A percentile compares a stretch with the other conserved stretches of the same genome.
Conservation (phyloP, 2,888 invertebrate species). For the Charanyca ferruginea region DNA sequence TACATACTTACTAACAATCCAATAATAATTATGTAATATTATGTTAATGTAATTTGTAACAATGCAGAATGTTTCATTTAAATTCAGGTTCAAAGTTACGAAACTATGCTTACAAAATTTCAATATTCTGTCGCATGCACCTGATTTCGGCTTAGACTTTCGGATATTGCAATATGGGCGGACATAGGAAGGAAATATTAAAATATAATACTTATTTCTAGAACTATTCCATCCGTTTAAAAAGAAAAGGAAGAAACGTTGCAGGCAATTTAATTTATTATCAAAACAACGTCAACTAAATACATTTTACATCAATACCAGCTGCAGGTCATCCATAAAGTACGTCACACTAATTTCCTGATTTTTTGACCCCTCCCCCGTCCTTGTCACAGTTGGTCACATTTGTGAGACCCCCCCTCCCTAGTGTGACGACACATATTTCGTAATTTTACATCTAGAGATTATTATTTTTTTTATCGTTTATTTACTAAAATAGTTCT, state of each 20-base stretch:
- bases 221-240: background rate
- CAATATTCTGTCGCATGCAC: conserved; percentile 16
- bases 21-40: background rate
- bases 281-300: conserved; percentile 15
- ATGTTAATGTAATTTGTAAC: background rate
- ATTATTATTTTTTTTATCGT: too few species aligned
- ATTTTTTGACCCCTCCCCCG: too few species aligned
- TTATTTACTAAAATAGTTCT: too few species aligned
- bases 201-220: background rate
- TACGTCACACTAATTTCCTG: too few species aligned
- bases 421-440: too few species aligned
- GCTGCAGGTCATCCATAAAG: too few species aligned
- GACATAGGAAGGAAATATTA: conserved; percentile 12
- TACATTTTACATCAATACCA: conserved; percentile 41
- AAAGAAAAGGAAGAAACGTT: background rate
- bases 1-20: background rate
- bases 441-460: too few species aligned
- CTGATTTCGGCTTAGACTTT: background rate
- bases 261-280: conserved; percentile 5
- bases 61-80: background rate
- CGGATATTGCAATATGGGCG: conserved; percentile 19
- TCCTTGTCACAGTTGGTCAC: too few species aligned
- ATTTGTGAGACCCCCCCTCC: too few species aligned
- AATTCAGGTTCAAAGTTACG: conserved; percentile 4
- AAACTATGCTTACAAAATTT: conserved; percentile 4